Evolutionary conservation across 2,797 vertebrate genomes (phyloP).

Genomic region (Babyrousa celebensis): DNA sequence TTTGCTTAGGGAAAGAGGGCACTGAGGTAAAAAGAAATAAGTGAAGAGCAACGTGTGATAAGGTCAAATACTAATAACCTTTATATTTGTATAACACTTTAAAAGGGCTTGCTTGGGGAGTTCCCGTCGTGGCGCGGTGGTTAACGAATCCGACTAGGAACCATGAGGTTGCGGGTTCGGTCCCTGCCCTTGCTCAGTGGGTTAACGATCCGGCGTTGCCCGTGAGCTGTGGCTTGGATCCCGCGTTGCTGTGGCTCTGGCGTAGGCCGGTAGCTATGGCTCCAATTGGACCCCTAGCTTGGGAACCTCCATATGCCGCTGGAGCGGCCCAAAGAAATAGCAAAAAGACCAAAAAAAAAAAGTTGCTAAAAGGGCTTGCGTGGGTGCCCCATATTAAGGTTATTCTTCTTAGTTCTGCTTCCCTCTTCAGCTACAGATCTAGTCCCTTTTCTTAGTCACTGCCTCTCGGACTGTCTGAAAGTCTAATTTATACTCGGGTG

Average conservation of each 20-base stretch:
- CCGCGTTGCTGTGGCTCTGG: too few relatives aligned
- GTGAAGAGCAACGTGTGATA: background rate
- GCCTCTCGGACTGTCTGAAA: background rate
- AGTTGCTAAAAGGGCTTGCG: constrained; percentile 7
- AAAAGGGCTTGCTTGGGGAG: background rate
- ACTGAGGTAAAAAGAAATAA: background rate
- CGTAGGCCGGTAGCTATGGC: too few relatives aligned
- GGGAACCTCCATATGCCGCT: too few relatives aligned
- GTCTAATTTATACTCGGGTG: background rate
- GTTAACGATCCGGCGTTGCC: too few relatives aligned
- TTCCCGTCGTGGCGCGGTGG: too few relatives aligned
- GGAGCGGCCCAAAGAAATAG: too few relatives aligned
- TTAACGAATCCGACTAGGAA: too few relatives aligned
- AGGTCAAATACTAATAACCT: background rate
- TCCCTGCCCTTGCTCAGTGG: too few relatives aligned
- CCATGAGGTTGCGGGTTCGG: too few relatives aligned
- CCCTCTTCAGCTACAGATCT: background rate
- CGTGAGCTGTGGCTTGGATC: too few relatives aligned
- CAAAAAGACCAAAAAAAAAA: too few relatives aligned
- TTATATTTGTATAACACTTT: background rate
- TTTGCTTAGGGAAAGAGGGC: background rate
- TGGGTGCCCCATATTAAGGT: background rate
- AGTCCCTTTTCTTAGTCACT: background rate
- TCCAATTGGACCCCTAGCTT: too few relatives aligned
- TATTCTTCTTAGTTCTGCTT: background rate